phyloP scores from a whole-genome alignment of 1,140 invertebrate genomes.

The Eufriesea mexicana region DNA sequence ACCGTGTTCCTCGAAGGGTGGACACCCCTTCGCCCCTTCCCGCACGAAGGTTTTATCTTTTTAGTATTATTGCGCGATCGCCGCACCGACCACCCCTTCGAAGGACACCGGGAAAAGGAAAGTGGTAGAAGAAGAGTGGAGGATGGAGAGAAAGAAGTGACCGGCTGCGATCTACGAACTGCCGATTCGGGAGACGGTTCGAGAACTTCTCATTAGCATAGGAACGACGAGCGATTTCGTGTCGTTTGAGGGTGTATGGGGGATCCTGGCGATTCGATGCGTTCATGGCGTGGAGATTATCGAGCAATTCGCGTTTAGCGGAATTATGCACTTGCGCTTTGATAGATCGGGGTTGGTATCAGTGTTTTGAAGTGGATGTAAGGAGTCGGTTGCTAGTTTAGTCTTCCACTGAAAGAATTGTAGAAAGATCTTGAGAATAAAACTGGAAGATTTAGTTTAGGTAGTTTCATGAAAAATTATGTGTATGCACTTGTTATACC shows the following conservation, averaged over 20 bases:
- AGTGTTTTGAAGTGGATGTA: not conserved
- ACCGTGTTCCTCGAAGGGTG: slow-evolving; percentile 73
- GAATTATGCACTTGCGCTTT: not conserved
- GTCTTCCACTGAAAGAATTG: too few species aligned
- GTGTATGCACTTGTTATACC: too few species aligned
- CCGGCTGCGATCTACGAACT: slow-evolving; percentile 51
- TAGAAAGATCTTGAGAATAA: not conserved
- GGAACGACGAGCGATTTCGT: slow-evolving; percentile 20
- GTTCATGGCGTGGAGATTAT: not conserved
- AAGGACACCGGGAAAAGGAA: slow-evolving; percentile 30
- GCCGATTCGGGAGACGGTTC: slow-evolving; percentile 30
- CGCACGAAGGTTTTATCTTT: slow-evolving; percentile 80
- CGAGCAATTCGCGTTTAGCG: slow-evolving; percentile 3
- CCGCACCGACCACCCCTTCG: slow-evolving; percentile 67
- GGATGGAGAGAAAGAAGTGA: not conserved
- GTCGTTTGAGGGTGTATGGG: slow-evolving; percentile 9
- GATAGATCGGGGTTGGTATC: not conserved
- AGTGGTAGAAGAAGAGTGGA: not conserved
- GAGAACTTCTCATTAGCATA: slow-evolving; percentile 64
- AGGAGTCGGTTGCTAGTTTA: not conserved
- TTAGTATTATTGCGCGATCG: slow-evolving; percentile 82
- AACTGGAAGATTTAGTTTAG: too few species aligned
- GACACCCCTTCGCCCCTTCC: slow-evolving; percentile 54
- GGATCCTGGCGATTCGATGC: not conserved
- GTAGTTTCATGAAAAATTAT: too few species aligned